Conservation (phyloP, 2,888 invertebrate species). For the Morpho achilles region DNA sequence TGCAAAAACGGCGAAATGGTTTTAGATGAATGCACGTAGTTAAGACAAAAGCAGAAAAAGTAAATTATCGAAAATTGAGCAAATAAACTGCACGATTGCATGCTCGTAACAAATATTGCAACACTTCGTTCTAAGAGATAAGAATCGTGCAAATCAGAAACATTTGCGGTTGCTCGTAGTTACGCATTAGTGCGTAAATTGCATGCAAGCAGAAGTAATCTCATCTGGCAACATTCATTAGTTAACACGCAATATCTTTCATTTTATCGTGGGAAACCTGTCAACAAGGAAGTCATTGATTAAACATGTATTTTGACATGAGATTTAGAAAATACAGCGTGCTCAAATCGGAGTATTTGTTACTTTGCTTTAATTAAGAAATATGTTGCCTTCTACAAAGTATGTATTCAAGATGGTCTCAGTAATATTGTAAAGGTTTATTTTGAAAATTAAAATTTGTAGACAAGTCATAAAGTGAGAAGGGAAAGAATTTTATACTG, state of each 20-base stretch:
- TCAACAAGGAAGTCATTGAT: conserved; percentile 22
- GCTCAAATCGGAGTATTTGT: too few relatives aligned
- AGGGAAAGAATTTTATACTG: too few relatives aligned
- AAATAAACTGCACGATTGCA: conserved; percentile 19
- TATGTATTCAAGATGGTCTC: too few relatives aligned
- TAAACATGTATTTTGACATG: conserved; percentile 10
- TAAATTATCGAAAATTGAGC: conserved; percentile 6
- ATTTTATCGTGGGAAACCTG: conserved; percentile 58
- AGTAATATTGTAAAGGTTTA: too few relatives aligned
- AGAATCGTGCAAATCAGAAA: conserved; percentile 43
- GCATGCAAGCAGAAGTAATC: conserved; percentile 55
- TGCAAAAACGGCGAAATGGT: too few relatives aligned
- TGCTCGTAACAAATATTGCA: conserved; percentile 16
- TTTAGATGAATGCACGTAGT: too few relatives aligned
- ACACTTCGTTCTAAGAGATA: conserved; percentile 23
- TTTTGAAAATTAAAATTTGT: too few relatives aligned
- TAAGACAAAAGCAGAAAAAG: neutral
- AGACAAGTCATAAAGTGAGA: too few relatives aligned
- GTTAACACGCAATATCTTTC: conserved; percentile 46
- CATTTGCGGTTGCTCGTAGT: conserved; percentile 56
- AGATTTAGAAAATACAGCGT: neutral
- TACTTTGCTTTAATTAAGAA: too few relatives aligned
- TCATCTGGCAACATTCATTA: conserved; percentile 64
- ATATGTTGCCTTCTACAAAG: too few relatives aligned
- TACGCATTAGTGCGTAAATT: conserved; percentile 66